Evolutionary conservation across 2,797 vertebrate genomes (phyloP).

Genomic region (Phataginus tetradactyla): DNA sequence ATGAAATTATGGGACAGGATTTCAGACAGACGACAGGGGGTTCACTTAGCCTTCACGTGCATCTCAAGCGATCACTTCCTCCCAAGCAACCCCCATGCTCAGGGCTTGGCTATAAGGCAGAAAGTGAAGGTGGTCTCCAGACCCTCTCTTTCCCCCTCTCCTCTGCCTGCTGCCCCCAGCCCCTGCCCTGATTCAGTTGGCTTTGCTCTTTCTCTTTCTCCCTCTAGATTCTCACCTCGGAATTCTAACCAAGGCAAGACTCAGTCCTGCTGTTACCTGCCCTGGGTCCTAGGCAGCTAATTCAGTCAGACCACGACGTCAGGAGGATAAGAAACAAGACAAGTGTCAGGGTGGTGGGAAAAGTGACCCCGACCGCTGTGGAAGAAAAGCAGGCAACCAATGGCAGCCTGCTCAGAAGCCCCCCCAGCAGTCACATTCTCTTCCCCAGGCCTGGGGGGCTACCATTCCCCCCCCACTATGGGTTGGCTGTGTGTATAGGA

Average conservation of each 20-base stretch:
- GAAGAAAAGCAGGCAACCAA: fast-evolving
- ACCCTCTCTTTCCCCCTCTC: not conserved
- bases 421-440: not conserved
- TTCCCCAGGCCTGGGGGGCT: not conserved
- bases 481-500: not conserved
- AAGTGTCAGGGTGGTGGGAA: not conserved
- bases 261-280: fast-evolving
- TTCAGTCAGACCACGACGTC: not conserved
- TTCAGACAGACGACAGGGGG: not conserved
- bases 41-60: fast-evolving
- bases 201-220: not conserved
- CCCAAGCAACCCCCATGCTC: too few relatives aligned
- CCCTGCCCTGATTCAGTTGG: fast-evolving
- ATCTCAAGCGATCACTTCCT: not conserved
- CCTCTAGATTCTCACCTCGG: not conserved
- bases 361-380: not conserved
- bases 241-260: not conserved
- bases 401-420: not conserved
- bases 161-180: not conserved
- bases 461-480: not conserved
- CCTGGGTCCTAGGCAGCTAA: not conserved
- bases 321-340: not conserved
- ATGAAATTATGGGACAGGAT: not conserved
- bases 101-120: not conserved
- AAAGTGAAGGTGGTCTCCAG: not conserved